phyloP scores from a whole-genome alignment of 2,113 vertebrate species.

The Heterochromis multidens region DNA sequence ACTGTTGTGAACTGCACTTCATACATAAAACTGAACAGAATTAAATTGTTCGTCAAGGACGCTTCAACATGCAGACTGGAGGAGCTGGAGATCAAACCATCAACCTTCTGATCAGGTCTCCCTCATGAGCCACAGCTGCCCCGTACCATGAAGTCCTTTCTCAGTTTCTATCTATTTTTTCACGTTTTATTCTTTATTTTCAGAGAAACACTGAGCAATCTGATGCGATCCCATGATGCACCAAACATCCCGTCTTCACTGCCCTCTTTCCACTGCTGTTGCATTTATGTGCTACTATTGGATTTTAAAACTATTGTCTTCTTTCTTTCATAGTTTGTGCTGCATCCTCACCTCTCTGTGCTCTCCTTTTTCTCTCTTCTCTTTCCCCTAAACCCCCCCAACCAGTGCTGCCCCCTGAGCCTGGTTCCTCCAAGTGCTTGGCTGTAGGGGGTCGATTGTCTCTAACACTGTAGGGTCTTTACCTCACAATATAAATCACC shows the following conservation, averaged over 20 bases:
- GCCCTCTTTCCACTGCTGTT: no score
- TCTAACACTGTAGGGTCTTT: not conserved
- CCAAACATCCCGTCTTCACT: no score
- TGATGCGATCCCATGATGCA: no score
- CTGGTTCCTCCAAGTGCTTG: not conserved
- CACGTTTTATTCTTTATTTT: no score
- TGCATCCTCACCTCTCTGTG: not conserved
- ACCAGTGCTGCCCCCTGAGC: not conserved
- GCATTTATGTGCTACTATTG: no score
- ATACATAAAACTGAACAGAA: not conserved
- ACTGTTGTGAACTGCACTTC: not conserved
- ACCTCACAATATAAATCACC: not conserved
- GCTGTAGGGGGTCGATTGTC: not conserved
- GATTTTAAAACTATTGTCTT: no score
- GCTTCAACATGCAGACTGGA: not conserved
- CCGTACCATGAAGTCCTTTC: no score
- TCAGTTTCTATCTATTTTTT: no score
- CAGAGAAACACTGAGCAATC: no score
- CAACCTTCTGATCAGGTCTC: not conserved
- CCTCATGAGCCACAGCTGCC: not conserved
- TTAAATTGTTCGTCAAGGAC: no score
- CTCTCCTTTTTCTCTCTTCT: not conserved
- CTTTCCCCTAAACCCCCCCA: not conserved
- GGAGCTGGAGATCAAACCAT: not conserved
- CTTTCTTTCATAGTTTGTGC: no score